Evolutionary conservation across 2,113 vertebrate genomes (phyloP).

Genomic region (Carollia perspicillata): DNA sequence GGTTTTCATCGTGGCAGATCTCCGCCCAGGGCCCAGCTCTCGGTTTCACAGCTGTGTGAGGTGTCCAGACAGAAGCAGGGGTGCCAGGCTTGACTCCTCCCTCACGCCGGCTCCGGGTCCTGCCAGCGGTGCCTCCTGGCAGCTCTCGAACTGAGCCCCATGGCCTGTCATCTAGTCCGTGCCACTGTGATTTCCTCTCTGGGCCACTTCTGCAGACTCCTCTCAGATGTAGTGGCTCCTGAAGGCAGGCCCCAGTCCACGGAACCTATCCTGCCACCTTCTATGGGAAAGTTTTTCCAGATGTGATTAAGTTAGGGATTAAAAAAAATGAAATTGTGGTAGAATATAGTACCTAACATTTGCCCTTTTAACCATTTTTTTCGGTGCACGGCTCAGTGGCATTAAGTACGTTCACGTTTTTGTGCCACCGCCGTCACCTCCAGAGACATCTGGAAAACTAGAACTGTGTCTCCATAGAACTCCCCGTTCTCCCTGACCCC

Average conservation of each 20-base stretch:
- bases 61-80: neutral
- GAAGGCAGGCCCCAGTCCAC: neutral
- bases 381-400: too few relatives aligned
- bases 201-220: neutral
- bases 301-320: neutral
- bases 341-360: neutral
- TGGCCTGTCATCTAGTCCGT: neutral
- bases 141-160: neutral
- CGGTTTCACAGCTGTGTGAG: neutral
- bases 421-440: too few relatives aligned
- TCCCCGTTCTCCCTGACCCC: neutral
- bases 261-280: neutral
- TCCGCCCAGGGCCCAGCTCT: neutral
- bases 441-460: neutral
- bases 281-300: neutral
- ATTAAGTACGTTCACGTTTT: too few relatives aligned
- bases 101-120: rapidly evolving
- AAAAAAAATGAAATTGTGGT: neutral
- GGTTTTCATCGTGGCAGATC: neutral
- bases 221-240: too few relatives aligned
- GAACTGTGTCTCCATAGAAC: neutral
- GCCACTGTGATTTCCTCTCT: neutral
- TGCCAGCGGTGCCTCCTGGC: too few relatives aligned
- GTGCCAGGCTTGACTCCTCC: neutral
- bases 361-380: neutral